Evolutionary conservation across 1,140 invertebrate species (phyloP).

Genomic region (Danaus melanippus): DNA sequence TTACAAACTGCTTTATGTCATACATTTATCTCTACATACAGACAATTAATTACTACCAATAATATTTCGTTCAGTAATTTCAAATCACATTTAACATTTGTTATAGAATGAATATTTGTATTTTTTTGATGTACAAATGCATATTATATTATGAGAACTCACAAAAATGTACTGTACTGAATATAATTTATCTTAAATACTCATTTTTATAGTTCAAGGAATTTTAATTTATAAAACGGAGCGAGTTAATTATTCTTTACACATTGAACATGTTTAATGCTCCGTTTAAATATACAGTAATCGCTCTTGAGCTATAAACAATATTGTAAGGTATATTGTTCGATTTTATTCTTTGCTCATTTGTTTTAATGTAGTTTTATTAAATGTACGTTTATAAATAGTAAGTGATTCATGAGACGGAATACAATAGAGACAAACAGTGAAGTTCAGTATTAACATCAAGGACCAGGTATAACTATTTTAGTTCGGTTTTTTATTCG

Average conservation of each 20-base stretch:
- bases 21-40: no score
- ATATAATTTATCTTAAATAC: constrained; percentile 15
- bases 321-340: constrained; percentile 40
- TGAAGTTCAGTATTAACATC: background rate
- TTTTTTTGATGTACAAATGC: constrained; percentile 3
- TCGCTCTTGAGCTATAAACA: constrained; percentile 31
- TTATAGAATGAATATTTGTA: no score
- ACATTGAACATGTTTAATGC: constrained; percentile 28
- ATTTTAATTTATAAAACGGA: constrained; percentile 15
- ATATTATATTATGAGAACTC: constrained; percentile 2
- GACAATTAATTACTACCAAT: no score
- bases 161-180: constrained; percentile 4
- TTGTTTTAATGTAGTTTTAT: constrained; percentile 31
- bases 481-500: no score
- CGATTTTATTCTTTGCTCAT: constrained; percentile 32
- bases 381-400: constrained; percentile 12
- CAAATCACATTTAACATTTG: no score
- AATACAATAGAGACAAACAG: background rate
- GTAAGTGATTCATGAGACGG: constrained; percentile 8
- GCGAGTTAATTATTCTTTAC: constrained; percentile 31
- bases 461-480: no score
- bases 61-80: no score
- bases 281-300: constrained; percentile 31
- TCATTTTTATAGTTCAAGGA: no score
- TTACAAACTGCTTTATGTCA: no score